Evolutionary conservation across 2,113 vertebrate genomes (phyloP).

Genomic region (Podarcis muralis): DNA sequence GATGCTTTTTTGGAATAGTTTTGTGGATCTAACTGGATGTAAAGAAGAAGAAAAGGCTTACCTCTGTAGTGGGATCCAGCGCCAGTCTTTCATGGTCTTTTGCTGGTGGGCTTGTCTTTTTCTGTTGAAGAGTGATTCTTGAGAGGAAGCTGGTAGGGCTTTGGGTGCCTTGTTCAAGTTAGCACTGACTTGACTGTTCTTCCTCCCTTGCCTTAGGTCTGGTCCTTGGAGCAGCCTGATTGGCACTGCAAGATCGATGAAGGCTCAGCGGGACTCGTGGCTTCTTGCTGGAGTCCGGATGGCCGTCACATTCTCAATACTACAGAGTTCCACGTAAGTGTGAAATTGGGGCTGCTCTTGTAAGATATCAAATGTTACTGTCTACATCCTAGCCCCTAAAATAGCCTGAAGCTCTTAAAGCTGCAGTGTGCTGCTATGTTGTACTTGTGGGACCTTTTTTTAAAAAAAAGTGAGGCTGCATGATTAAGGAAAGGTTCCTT

Average conservation of each 20-base stretch:
- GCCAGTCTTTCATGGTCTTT: slow-evolving; percentile 80
- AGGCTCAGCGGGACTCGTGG: slow-evolving; percentile 93
- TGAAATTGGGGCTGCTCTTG: slow-evolving; percentile 57
- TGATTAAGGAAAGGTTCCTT: not conserved
- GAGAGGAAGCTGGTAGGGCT: not conserved
- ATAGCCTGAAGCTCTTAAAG: slow-evolving; percentile 71
- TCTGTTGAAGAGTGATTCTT: accelerated
- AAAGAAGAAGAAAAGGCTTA: slow-evolving; percentile 55
- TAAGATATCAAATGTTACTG: slow-evolving; percentile 79
- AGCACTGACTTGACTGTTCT: not conserved
- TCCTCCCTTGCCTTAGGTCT: slow-evolving; percentile 79
- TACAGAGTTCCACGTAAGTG: slow-evolving; percentile 96
- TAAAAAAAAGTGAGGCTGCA: accelerated
- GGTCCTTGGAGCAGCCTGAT: slow-evolving; percentile 94
- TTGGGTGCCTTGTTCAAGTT: accelerated
- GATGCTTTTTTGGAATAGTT: no score
- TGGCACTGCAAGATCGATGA: slow-evolving; percentile 99
- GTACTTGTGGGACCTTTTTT: accelerated
- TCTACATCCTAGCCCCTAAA: slow-evolving; percentile 75
- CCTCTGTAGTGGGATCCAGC: slow-evolving; percentile 81
- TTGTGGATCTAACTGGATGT: no score
- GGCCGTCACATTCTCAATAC: slow-evolving; percentile 99
- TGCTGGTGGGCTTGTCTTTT: not conserved
- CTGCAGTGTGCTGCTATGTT: slow-evolving; percentile 45
- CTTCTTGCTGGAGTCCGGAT: slow-evolving; percentile 96